Base-by-base conservation (phyloP, 2,113 vertebrate genomes). In the Erinaceus europaeus region DNA sequence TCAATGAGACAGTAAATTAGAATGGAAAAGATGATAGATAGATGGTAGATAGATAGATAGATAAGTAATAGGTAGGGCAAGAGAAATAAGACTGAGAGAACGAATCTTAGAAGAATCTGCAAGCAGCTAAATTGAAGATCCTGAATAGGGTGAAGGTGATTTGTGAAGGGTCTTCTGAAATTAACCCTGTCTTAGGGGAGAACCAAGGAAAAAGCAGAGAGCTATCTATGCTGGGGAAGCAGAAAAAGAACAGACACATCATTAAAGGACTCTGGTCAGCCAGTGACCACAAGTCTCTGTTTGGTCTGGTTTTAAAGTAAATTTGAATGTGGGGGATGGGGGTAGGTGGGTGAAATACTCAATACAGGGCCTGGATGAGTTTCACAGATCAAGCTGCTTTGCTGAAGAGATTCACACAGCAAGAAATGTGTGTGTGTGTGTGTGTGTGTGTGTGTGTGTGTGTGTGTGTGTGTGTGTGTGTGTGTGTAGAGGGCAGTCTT, bases 111-210 rank as follows among this genome's bases (percentile, higher is more conserved):
- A 59, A 59, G 4, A 59, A n/a, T n/a, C n/a, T 59, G 27, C 29
- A 14, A 12, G 29, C 57, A 59, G 29, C 27, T n/a, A n/a, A 32
- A n/a, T 25, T 9, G 27, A 59, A 13, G n/a, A 14, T 14, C 6
- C 57, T 59, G 25, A 5, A 59, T 25, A 55, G 12, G 13, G 21
- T 18, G 38, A n/a, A 68, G 4, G 20, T 4, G 20, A 20, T 72
- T 59, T 20, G 10, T 48, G 10, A 23, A 15, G 11, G 44, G 9
- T 9, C 25, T 61, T 57, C 84, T 5, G 6, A 9, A 6, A 25
- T 5, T 23, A 29, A 23, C 38, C 38, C 4, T 0, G 9, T 1
- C 6, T 34, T 20, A 2, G 32, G 29, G n/a, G 9, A 36, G 20
- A 23, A 29, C 9, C 9, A 27, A 29, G 36, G 32, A 59, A 32